Base-by-base conservation (phyloP, 92 coral and sea anemone genomes). In the Plumapathes pennacea region DNA sequence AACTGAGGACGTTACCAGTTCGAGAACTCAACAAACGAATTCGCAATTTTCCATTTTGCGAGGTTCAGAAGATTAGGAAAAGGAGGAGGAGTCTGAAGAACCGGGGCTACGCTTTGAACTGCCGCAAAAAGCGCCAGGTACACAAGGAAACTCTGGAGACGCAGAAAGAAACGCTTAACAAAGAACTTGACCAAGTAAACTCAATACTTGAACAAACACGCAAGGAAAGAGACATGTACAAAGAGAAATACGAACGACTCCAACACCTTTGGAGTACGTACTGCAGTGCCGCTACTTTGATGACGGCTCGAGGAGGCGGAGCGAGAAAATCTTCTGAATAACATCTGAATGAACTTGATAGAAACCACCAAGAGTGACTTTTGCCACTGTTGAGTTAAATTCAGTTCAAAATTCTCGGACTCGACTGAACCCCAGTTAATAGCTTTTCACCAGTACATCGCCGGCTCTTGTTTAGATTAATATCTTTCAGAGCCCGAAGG, bases 11-110 rank as follows among this genome's bases (percentile, higher is more conserved):
- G 18, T 68, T 85, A 13, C 76, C 83, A 11, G 83, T 80, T 25
- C 60, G 54, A 40, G 67, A 85, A 19, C 50, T 85, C 9, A 85
- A 85, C 36, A 45, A 29, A 20, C 42, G 28, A 10, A 66, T 85
- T 43, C 81, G 78, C 1, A 71, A 57, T 12, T 9, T 48, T 27
- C 62, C 83, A 3, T 76, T 48, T 40, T 79, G 74, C 1, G 46
- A 39, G 5, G 80, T 57, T 22, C 44, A 43, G 12, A 42, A 24
- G 1, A 62, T 74, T 31, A 72, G 85, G 27, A 69, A 72, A 26
- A 75, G 49, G 33, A 74, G 92, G 4, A 46, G 92, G 11, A 80
- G 74, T 29, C 72, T 85, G 8, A 85, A 85, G 32, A 85, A 85
- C 39, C 67, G 92, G 29, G 79, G 66, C 5, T 85, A 85, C 19